Percentiles rank a stretch among this genome's conserved stretches.
These are phyloP conservation scores for Odontamblyopus rebecca DNA, from an alignment of 2,797 vertebrate species.

Conservation along the genomic window DNA sequence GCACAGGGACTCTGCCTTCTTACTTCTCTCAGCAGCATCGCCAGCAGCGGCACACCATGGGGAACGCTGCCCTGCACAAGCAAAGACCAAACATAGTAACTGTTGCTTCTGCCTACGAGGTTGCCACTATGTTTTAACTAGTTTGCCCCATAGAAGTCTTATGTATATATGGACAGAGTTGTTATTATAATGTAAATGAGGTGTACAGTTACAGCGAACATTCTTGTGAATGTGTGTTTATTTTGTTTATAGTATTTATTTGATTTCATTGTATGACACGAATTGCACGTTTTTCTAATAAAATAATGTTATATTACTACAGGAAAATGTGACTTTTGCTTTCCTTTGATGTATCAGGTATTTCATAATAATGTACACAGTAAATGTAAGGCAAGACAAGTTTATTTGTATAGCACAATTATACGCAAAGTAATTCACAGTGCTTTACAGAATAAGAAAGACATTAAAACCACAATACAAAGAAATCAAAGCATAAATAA, in stretches of 20 bases:
- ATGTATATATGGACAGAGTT: slow-evolving; percentile 26
- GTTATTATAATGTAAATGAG: slow-evolving; percentile 13
- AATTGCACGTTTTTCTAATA: slow-evolving; percentile 42
- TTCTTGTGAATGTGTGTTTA: slow-evolving; percentile 12
- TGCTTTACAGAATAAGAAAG: too few species aligned
- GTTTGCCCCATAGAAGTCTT: slow-evolving; percentile 18
- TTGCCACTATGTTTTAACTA: slow-evolving; percentile 76
- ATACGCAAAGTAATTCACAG: too few species aligned
- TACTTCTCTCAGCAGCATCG: slow-evolving; percentile 42
- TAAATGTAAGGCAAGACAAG: too few species aligned
- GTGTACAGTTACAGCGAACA: slow-evolving; percentile 36
- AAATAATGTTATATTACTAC: slow-evolving; percentile 29
- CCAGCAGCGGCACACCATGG: slow-evolving; percentile 25
- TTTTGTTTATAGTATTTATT: slow-evolving; percentile 20
- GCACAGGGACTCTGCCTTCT: slow-evolving; percentile 63
- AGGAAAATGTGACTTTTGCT: slow-evolving; percentile 1
- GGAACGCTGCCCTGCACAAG: slow-evolving; percentile 45
- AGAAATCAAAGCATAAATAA: too few species aligned
- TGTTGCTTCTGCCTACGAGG: slow-evolving; percentile 67
- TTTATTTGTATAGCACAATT: too few species aligned
- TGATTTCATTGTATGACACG: slow-evolving; percentile 3
- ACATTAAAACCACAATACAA: too few species aligned
- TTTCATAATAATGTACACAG: background rate
- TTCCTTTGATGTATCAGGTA: background rate
- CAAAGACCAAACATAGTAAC: slow-evolving; percentile 56